Evolutionary conservation across 1,140 invertebrate species (phyloP), one percentile per base, ranked within the genome.

Genomic region (Macrotrachela quadricornifera): DNA sequence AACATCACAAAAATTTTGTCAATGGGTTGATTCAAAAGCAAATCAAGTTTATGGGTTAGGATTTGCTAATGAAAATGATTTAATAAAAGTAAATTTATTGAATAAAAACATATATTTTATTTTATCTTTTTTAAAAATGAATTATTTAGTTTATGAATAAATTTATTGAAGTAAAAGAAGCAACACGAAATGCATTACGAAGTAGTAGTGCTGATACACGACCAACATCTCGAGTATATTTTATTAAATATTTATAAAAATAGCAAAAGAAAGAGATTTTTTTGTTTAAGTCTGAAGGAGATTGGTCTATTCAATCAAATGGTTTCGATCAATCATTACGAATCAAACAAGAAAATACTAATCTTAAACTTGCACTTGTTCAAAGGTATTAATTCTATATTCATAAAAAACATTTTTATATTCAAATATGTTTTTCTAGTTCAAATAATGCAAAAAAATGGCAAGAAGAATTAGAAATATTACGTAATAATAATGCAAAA

Each of bases 1-100:
- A 72, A 96, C 90, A 13, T 94, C 88, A 37, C 90, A 95, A 68
- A 96, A 96, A 72, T 96, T 96, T 75, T 88, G 88, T 2, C 91
- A 96, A 68, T 95, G 90, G 90, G 91, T 87, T 52, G 91, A 96
- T 73, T 81, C 90, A 38, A 73, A 88, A 55, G 87, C 88, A 10
- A 94, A 94, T 72, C 94, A 87, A 4, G 88, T 96, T 13, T 96
- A 95, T 71, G 91, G 90, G 3, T 76, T 96, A 46, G 91, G 91
- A 12, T 96, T 95, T 72, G 80, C 82, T 37, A 85, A 87, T 0
- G 91, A 96, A 70, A 78, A 78, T 47, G 91, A 96, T 70, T 72
- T 95, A 45, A 85, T 84, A 62, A 91, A 91, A 77, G 82, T 81
- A 68, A 62, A 58, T 57, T 38, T 16, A 36, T 10, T 41, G 38